Conservation (phyloP, 2,888 invertebrate genomes). For the Tipula vernalis region DNA sequence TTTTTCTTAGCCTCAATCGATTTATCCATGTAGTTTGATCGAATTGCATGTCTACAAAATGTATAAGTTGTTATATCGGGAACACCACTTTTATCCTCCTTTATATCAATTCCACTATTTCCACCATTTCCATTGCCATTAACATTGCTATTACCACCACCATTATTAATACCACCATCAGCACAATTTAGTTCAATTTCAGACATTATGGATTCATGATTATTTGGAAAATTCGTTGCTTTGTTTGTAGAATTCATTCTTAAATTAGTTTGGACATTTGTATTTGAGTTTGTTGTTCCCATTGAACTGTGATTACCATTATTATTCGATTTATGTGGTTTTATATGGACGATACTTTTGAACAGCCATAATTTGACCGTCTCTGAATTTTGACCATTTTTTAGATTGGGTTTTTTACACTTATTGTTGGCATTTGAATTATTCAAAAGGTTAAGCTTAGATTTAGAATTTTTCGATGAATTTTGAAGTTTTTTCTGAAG, state of each 20-base stretch:
- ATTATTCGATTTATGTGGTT: neutral
- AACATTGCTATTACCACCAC: neutral
- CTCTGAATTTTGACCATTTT: neutral
- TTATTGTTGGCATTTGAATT: neutral
- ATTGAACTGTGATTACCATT: neutral
- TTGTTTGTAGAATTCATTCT: neutral
- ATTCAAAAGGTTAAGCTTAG: neutral
- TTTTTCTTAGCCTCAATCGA: slow-evolving; percentile 4
- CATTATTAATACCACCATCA: neutral
- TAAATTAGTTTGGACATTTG: neutral
- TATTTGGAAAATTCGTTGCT: neutral
- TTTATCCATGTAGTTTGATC: neutral
- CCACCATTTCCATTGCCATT: neutral
- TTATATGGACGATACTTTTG: neutral
- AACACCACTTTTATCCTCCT: neutral
- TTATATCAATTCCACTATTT: neutral
- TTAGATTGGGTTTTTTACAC: neutral
- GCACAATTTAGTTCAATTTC: neutral
- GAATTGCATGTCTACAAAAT: neutral
- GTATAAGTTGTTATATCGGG: neutral
- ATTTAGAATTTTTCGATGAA: neutral
- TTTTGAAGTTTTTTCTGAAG: neutral
- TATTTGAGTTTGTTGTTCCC: neutral
- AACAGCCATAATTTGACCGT: neutral
- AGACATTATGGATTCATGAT: neutral